Base-by-base conservation (phyloP, 2,888 invertebrate genomes). In the Conus canariensis region DNA sequence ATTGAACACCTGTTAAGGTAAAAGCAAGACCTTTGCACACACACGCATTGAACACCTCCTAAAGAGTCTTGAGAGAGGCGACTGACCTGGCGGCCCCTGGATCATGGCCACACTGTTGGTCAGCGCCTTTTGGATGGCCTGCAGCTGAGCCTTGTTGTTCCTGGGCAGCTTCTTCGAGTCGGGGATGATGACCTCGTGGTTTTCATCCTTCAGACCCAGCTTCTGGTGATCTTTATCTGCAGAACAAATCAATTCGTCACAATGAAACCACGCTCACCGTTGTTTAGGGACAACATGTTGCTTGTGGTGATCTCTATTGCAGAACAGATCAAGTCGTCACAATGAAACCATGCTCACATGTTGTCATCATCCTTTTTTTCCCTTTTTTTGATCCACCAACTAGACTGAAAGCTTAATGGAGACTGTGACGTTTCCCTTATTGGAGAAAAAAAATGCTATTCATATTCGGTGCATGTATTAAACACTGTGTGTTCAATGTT, bases 1-100 rank as follows among this genome's bases (percentile, higher is more conserved):
- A 45, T 45, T 45, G 3, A 45, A 45, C 45, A 77, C 64, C 16
- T 64, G 45, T 2, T 45, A 45, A 45, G 45, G 3, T 30, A 30
- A 30, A 30, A 30, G 30, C 30, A 30, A 30, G 30, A 30, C 30
- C 30, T 45, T 45, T 45, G 45, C 45, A 45, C 3, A 45, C 0
- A 45, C 45, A 45, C 45, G 45, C 45, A 45, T 45, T 45, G 45
- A 45, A 45, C 45, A 77, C 64, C 16, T 64, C 64, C 16, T 64
- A 16, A 64, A 64, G 64, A 10, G 12, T 64, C 3, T 64, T 64
- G 12, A 10, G 16, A 64, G 10, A 10, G n/a, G n/a, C 7, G 10
- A n/a, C 58, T 85, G 88, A 94, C 94, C 94, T 92, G 94, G 93
- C 10, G 93, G 93, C n/a, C 94, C 94, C 87, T 94, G 93, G 25